phyloP scores from a whole-genome alignment of 1,140 invertebrate species.

The Neodiprion fabricii region DNA sequence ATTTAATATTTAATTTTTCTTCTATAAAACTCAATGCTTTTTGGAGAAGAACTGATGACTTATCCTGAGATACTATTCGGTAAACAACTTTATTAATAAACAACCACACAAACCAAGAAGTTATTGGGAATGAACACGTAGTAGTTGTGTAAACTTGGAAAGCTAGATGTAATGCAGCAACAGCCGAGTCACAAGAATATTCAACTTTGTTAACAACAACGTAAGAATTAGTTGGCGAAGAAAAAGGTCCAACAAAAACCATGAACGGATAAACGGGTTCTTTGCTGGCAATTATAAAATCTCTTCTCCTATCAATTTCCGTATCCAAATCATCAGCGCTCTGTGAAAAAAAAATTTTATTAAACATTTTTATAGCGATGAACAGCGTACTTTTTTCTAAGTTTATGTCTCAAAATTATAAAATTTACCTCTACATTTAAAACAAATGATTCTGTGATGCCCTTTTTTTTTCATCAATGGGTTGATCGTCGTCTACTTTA shows the following conservation, averaged over 20 bases:
- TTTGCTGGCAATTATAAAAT: slow-evolving; percentile 9
- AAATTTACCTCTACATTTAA: slow-evolving; percentile 6
- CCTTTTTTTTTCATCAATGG: neutral
- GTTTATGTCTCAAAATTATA: too few relatives aligned
- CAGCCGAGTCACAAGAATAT: neutral
- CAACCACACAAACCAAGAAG: too few relatives aligned
- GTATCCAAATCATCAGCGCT: slow-evolving; percentile 2
- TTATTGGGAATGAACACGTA: too few relatives aligned
- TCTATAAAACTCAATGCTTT: slow-evolving; percentile 10
- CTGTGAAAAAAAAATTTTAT: neutral
- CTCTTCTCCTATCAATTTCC: neutral
- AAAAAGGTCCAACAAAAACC: slow-evolving; percentile 16
- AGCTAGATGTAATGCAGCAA: slow-evolving; percentile 13
- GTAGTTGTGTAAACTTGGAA: neutral
- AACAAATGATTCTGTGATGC: neutral
- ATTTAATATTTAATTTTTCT: slow-evolving; percentile 15
- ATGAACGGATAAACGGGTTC: slow-evolving; percentile 16
- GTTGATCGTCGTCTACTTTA: too few relatives aligned
- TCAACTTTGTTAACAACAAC: slow-evolving; percentile 11
- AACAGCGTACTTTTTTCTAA: too few relatives aligned
- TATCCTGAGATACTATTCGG: neutral
- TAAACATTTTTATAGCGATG: too few relatives aligned
- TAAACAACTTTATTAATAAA: too few relatives aligned
- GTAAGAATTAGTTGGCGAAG: slow-evolving; percentile 3
- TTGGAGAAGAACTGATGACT: slow-evolving; percentile 12